Evolutionary conservation across 2,113 vertebrate genomes (phyloP).

Genomic region (Desmodus rotundus): DNA sequence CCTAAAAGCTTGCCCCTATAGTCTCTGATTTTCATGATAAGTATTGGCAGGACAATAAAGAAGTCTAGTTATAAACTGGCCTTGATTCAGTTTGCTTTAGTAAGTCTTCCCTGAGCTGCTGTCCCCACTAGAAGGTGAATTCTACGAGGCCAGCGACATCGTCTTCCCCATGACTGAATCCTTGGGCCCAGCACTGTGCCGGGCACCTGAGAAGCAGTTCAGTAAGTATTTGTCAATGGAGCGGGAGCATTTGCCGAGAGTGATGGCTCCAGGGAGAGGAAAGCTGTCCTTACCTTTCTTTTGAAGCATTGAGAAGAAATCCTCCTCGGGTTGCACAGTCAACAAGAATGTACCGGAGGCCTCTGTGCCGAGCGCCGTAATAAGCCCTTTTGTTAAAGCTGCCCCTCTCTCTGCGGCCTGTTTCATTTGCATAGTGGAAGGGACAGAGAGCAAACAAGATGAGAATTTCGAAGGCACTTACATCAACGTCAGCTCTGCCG

Average conservation of each 20-base stretch:
- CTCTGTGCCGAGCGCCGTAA: background rate
- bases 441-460: background rate
- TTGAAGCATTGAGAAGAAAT: background rate
- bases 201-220: background rate
- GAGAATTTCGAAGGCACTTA: constrained; percentile 37
- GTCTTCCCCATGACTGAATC: background rate
- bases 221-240: background rate
- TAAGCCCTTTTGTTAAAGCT: background rate
- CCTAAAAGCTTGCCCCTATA: background rate
- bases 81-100: background rate
- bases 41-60: background rate
- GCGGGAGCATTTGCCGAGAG: background rate
- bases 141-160: fast-evolving
- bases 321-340: background rate
- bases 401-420: background rate
- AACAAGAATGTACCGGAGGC: background rate
- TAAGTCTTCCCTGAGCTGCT: constrained; percentile 29
- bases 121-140: background rate
- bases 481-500: background rate
- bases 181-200: background rate
- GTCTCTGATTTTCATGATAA: background rate
- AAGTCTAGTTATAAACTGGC: background rate
- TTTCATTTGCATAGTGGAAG: background rate
- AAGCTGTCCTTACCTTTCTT: background rate
- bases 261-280: background rate